Evolutionary conservation across 2,888 invertebrate genomes (phyloP).

Genomic region (Phytoseiulus persimilis): DNA sequence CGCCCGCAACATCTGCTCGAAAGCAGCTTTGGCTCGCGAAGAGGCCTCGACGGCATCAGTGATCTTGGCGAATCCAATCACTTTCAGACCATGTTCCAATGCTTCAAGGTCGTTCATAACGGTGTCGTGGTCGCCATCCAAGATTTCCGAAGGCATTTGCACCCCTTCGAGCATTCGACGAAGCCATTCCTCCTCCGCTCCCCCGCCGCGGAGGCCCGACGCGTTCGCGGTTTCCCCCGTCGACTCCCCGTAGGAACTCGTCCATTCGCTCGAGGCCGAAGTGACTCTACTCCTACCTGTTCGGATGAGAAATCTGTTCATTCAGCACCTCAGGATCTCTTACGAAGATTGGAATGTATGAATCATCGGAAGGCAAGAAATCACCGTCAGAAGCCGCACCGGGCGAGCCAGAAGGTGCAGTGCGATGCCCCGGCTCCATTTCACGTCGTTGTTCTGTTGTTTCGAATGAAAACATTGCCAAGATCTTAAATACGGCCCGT

Average conservation of each 20-base stretch:
- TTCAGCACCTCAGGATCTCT: neutral
- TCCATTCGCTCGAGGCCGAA: constrained; percentile 7
- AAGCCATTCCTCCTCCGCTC: constrained; percentile 11
- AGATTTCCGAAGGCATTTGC: neutral
- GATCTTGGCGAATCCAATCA: constrained; percentile 21
- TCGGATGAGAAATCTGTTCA: neutral
- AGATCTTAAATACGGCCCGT: neutral
- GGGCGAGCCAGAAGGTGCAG: neutral
- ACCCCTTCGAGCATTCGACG: constrained; percentile 20
- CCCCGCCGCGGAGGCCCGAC: neutral
- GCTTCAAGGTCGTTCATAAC: constrained; percentile 30
- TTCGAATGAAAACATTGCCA: neutral
- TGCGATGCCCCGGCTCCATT: neutral
- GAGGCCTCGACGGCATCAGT: constrained; percentile 6
- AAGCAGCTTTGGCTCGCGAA: neutral
- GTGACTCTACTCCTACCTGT: constrained; percentile 9
- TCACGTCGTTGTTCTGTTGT: neutral
- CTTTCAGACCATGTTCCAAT: constrained; percentile 16
- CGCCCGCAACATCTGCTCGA: constrained; percentile 21
- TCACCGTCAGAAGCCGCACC: neutral
- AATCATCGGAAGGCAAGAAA: neutral
- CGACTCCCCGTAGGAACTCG: neutral
- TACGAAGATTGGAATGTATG: neutral
- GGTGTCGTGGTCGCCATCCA: neutral
- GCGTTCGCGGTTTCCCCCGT: neutral